Evolutionary conservation across 2,888 invertebrate genomes (phyloP), one percentile per base, ranked within the genome.

Genomic region (Aphodius sticticus): DNA sequence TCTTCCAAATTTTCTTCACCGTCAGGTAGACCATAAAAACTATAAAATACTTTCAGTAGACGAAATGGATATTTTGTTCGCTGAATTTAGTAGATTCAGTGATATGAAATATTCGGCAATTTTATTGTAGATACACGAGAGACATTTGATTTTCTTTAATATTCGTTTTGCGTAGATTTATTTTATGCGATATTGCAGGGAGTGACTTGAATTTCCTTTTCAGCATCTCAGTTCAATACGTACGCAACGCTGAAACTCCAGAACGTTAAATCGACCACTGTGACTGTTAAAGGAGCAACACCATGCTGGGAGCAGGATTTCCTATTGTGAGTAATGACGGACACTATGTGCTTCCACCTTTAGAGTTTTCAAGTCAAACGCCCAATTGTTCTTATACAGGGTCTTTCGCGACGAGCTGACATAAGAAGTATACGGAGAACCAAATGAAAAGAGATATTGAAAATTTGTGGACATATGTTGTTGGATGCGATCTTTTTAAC

Each of bases 301-400:
- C 99, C 99, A 89, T 95, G 96, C 90, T 99, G 98, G 98, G 98
- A 98, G 91, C 98, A 98, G 92, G 98, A 99, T 92, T 99, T 98
- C 92, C 94, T 98, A 89, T 99, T 99, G 98, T 99, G 92, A 97
- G 97, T 96, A 12, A 53, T 53, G 9, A 53, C 53, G 90, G 86
- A 82, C 81, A 4, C 75, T 16, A 79, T 16, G 16, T 6, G 70
- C 53, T 53, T 15, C 4, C 6, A 37, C 70, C 71, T 26, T 26
- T 26, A 26, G 26, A 26, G 26, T 3, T 26, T 26, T 26, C 26
- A 26, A 26, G 53, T 7, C 53, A 53, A 53, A 53, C 7, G 53
- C 9, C 53, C 53, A 53, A 38, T 53, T 53, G 1, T 1, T 53
- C 53, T 53, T 53, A 53, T 53, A 53, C 53, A n/a, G n/a, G n/a